Evolutionary conservation across 2,113 vertebrate genomes (phyloP).

Genomic region (Mellivora capensis): DNA sequence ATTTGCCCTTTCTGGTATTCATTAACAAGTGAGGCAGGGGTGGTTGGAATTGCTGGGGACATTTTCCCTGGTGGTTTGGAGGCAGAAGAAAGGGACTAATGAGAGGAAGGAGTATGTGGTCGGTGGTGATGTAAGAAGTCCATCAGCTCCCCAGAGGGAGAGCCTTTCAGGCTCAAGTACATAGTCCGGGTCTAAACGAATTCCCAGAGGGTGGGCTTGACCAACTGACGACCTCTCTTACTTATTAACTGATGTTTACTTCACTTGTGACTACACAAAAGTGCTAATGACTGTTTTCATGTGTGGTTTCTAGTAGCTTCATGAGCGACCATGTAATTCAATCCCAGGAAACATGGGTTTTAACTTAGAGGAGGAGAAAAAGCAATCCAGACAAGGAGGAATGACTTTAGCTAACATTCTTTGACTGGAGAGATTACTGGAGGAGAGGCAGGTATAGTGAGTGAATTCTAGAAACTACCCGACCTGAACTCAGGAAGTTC

Average conservation of each 20-base stretch:
- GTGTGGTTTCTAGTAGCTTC: background rate
- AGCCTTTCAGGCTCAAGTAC: background rate
- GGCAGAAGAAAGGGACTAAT: background rate
- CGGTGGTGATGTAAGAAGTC: background rate
- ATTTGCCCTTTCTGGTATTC: constrained; percentile 41
- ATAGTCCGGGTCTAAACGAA: background rate
- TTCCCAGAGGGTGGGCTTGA: background rate
- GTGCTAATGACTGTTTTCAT: background rate
- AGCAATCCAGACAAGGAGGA: background rate
- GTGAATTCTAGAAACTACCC: background rate
- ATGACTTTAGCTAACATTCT: background rate
- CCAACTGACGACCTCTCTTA: background rate
- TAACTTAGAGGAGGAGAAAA: background rate
- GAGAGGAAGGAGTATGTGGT: background rate
- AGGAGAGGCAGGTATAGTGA: background rate
- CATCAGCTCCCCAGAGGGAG: background rate
- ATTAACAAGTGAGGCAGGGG: constrained; percentile 16
- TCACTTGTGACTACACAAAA: background rate
- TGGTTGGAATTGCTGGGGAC: background rate
- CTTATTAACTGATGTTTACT: background rate
- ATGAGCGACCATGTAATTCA: background rate
- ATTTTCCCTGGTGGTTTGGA: constrained; percentile 14
- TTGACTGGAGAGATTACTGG: background rate
- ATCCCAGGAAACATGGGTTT: background rate
- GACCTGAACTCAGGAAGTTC: background rate